Base-by-base conservation (phyloP, 2,888 invertebrate species). In the Onchidella celtica region DNA sequence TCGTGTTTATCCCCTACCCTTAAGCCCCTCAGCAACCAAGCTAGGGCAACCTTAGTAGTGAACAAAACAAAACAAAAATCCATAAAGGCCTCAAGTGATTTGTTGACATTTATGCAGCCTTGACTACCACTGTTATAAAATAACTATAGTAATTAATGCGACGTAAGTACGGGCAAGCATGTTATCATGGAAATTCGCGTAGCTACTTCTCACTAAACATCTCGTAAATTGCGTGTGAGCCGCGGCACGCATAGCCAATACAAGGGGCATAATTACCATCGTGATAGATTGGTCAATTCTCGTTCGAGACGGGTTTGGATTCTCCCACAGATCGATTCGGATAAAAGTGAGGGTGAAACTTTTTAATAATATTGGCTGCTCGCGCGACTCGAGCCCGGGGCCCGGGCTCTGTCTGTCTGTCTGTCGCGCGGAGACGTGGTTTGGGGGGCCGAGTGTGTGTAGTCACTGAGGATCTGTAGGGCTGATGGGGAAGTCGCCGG, bases 271-370 rank as follows among this genome's bases (percentile, higher is more conserved):
- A 75, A 75, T 75, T 75, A 75, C 74, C 61, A 29, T 36, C 29
- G 40, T 75, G 74, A 75, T 75, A 63, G 74, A 75, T 75, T 75
- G 74, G 74, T 75, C 74, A 75, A 75, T 75, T 75, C 63, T 75
- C 36, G 40, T 61, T 75, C 63, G 36, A 63, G 74, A 75, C 74
- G 74, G 63, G 74, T 24, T 63, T 75, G 63, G 63, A 61, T 63
- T 75, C 74, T 61, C 47, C 24, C 63, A 34, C 14, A 59, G 63
- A 75, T 75, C 74, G 74, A 75, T 75, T 63, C 61, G 36, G 74
- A 75, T 75, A 61, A 75, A 61, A 38, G 72, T 2, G 72, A 27
- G 36, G 57, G 36, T 59, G 36, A 40, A 47, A 69, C n/a, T 61
- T 61, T 61, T 61, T 61, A n/a, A n/a, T 61, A 61, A 61, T 61